Percentiles rank a stretch among this genome's conserved stretches.
Evolutionary conservation across 1,140 invertebrate genomes (phyloP).

Genomic region (Tetramorium parvispinum): DNA sequence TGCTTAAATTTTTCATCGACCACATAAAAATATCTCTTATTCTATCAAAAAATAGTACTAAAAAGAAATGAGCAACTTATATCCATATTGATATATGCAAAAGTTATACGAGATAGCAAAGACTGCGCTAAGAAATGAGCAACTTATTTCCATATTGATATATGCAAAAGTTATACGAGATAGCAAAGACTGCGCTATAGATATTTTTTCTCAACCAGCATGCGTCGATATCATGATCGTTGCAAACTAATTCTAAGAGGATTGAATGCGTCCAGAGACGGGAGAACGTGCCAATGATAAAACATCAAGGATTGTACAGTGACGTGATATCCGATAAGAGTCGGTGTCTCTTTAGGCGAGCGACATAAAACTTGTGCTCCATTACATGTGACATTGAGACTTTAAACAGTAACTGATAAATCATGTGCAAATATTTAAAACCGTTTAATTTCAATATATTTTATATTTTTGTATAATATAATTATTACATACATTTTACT

Average conservation of each 20-base stretch:
- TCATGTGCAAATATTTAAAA: not conserved
- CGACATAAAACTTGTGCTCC: not conserved
- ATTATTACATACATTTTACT: not conserved
- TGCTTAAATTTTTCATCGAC: not conserved
- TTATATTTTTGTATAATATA: not conserved
- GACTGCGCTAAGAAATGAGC: not conserved
- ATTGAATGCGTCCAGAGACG: not conserved
- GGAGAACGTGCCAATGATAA: not conserved
- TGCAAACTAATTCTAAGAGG: not conserved
- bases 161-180: too few species aligned
- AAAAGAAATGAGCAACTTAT: too few species aligned
- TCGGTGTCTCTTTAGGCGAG: not conserved
- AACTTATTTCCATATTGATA: too few species aligned
- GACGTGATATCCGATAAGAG: not conserved
- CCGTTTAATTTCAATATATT: not conserved
- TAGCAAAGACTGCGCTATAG: not conserved
- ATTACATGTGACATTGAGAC: not conserved
- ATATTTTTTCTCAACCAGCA: not conserved
- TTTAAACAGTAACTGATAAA: not conserved
- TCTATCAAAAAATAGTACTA: not conserved
- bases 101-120: too few species aligned
- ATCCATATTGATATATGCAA: too few species aligned
- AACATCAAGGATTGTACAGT: constrained; percentile 35
- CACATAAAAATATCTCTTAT: not conserved
- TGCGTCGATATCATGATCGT: not conserved